Percentiles rank a stretch among this genome's conserved stretches.
phyloP scores from a whole-genome alignment of 2,797 vertebrate genomes.

The Smutsia gigantea region DNA sequence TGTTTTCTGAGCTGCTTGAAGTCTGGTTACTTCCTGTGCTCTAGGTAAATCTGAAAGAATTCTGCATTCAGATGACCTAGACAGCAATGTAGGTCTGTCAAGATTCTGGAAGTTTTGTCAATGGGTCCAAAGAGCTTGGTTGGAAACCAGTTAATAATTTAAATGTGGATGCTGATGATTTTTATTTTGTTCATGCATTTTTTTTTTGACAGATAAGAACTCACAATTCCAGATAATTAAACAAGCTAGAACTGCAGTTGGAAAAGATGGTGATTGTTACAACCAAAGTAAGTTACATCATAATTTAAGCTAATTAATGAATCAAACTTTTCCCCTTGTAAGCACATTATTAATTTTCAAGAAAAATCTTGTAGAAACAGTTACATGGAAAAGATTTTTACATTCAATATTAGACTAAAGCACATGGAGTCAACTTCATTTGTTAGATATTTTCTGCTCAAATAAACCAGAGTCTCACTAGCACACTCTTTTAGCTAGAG shows the following conservation, averaged over 20 bases:
- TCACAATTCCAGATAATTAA: slow-evolving; percentile 93
- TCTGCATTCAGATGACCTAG: neutral
- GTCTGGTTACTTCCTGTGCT: neutral
- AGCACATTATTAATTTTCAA: neutral
- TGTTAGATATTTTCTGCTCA: slow-evolving; percentile 25
- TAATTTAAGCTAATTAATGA: slow-evolving; percentile 46
- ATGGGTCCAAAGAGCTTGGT: neutral
- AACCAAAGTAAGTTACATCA: slow-evolving; percentile 89
- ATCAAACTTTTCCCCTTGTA: neutral
- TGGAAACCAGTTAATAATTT: slow-evolving; percentile 30
- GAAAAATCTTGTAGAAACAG: slow-evolving; percentile 17
- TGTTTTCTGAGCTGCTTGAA: slow-evolving; percentile 25
- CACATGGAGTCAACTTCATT: slow-evolving; percentile 4
- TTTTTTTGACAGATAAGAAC: slow-evolving; percentile 89
- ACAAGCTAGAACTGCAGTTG: slow-evolving; percentile 88
- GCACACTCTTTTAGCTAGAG: neutral
- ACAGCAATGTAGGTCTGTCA: neutral
- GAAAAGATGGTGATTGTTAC: slow-evolving; percentile 89
- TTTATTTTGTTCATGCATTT: neutral
- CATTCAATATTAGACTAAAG: neutral
- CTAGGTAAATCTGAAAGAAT: neutral
- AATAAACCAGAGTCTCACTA: neutral
- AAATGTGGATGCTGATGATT: neutral
- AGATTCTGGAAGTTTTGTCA: neutral
- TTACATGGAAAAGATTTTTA: slow-evolving; percentile 23